Percentiles rank a stretch among this genome's conserved stretches.
These are phyloP conservation scores for Lucilia cuprina DNA, from an alignment of 1,140 invertebrate species.

Conservation along the genomic window DNA sequence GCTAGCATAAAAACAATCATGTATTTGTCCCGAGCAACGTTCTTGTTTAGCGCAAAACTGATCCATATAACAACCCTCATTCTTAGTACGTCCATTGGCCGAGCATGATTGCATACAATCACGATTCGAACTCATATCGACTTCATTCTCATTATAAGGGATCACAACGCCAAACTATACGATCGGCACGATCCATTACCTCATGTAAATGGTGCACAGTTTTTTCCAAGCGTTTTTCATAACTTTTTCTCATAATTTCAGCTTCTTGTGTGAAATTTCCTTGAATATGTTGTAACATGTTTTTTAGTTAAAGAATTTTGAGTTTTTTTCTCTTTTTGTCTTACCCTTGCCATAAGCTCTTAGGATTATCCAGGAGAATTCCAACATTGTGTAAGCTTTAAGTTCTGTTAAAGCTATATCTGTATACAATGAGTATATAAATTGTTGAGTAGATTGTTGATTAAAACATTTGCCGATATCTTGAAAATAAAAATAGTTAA, in stretches of 20 bases:
- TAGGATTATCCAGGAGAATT: constrained; percentile 84
- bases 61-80: constrained; percentile 75
- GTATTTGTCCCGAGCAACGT: constrained; percentile 74
- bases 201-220: constrained; percentile 72
- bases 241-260: constrained; percentile 69
- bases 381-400: constrained; percentile 86
- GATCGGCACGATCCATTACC: constrained; percentile 71
- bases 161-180: constrained; percentile 79
- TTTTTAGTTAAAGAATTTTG: background rate
- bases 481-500: too few relatives aligned
- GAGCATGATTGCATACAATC: constrained; percentile 82
- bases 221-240: constrained; percentile 69
- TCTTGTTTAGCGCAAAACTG: constrained; percentile 73
- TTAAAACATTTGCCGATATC: constrained; percentile 71
- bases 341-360: constrained; percentile 78
- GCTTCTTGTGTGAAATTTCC: constrained; percentile 74
- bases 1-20: constrained; percentile 81
- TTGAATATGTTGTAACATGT: constrained; percentile 42
- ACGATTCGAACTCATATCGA: constrained; percentile 77
- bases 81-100: constrained; percentile 75
- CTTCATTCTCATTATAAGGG: constrained; percentile 87
- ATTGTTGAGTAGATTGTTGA: constrained; percentile 78
- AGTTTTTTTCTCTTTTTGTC: background rate
- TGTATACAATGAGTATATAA: constrained; percentile 82
- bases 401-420: constrained; percentile 80